Base-by-base conservation (phyloP, 1,140 invertebrate species). In the Nephotettix cincticeps region DNA sequence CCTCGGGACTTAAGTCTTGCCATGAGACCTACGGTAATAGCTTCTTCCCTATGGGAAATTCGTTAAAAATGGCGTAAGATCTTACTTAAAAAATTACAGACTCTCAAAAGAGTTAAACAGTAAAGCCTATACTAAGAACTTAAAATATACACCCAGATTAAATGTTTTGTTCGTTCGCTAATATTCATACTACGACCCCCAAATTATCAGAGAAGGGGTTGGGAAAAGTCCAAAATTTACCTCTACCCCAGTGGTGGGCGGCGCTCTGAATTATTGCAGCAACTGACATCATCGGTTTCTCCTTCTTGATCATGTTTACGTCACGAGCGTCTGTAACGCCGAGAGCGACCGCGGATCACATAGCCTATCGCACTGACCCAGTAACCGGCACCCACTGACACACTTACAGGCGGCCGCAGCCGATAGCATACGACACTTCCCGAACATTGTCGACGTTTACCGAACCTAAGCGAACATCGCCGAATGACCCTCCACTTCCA, bases 251-350 rank as follows among this genome's bases (percentile, higher is more conserved):
- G 73, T 86, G 84, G 54, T 74, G 72, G 72, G 87, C 85, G 14
- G 87, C 84, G 47, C 87, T 87, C 75, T 89, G 86, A 77, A 92
- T 92, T 79, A 92, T 90, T 76, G 90, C 89, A 75, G 90, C 89
- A 76, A 92, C 91, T 77, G 90, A 91, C 89, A 91, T 91, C 84
- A 91, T 91, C 70, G 90, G 91, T 79, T 91, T 92, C 80, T 92
- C 91, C 81, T 92, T 92, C 84, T 91, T 91, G 86, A 90, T 88
- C 89, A 91, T 89, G 11, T 32, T 36, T n/a, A 17, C 58, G 23
- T 30, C 40, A 17, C 21, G 17, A 25, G 3, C 47, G 17, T 19
- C 47, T 51, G 3, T 23, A 51, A 6, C 47, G 47, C 6, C 47
- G 36, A 9, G 36, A 17, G 6, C 6, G 6, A 3, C 14, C 47